A percentile compares a stretch with the other conserved stretches of the same genome.
These are phyloP conservation scores for Heloderma charlesbogerti DNA, from an alignment of 2,113 vertebrate genomes.

Conservation along the genomic window DNA sequence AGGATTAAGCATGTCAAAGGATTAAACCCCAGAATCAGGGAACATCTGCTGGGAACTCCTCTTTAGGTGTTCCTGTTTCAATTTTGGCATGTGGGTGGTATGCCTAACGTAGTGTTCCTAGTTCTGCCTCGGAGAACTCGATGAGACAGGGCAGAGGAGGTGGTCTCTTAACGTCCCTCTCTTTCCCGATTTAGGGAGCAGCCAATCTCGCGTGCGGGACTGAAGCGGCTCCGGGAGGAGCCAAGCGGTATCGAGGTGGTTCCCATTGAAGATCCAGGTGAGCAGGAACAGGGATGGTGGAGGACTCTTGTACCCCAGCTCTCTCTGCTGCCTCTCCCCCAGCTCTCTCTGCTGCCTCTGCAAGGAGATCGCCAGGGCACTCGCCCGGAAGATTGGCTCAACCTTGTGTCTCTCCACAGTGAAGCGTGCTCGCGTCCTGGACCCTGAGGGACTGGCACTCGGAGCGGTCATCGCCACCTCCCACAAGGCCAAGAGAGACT, in stretches of 20 bases:
- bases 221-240: conserved; percentile 31
- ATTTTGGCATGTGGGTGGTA: background rate
- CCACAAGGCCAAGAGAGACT: conserved; percentile 87
- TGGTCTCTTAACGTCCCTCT: background rate
- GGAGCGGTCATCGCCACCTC: conserved; percentile 89
- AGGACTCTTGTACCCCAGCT: fast-evolving
- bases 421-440: conserved; percentile 85
- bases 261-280: conserved; percentile 90
- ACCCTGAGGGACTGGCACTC: conserved; percentile 90
- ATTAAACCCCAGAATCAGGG: background rate
- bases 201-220: background rate
- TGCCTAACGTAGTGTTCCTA: background rate
- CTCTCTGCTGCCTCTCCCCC: fast-evolving
- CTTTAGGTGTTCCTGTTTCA: background rate
- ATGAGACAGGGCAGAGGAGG: background rate
- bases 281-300: conserved; percentile 38
- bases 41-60: background rate
- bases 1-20: background rate
- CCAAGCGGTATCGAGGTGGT: conserved; percentile 85
- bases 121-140: background rate
- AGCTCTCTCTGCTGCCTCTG: fast-evolving
- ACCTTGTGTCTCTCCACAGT: conserved; percentile 67
- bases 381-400: background rate
- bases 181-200: conserved; percentile 72
- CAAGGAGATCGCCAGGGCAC: background rate